A percentile compares a stretch with the other conserved stretches of the same genome.
phyloP scores from a whole-genome alignment of 2,797 vertebrate genomes.

The Siniperca undulata region DNA sequence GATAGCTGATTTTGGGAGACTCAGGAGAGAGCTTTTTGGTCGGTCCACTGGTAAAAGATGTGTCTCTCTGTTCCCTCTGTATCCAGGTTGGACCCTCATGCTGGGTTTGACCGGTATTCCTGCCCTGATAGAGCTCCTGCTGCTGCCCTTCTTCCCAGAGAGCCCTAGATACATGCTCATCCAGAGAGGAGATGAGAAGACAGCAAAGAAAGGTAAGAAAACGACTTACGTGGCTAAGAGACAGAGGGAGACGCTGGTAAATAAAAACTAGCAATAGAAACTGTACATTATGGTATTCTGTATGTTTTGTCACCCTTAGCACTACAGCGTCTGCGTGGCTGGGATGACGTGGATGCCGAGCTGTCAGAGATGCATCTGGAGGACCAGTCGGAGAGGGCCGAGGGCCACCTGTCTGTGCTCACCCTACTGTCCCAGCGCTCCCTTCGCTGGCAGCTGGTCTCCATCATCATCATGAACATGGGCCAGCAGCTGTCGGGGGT shows the following conservation, averaged over 20 bases:
- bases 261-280: neutral
- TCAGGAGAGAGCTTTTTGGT: neutral
- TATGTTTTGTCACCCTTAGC: slow-evolving; percentile 71
- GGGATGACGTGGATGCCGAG: slow-evolving; percentile 86
- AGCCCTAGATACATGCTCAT: slow-evolving; percentile 95
- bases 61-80: slow-evolving; percentile 5
- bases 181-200: slow-evolving; percentile 85
- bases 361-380: slow-evolving; percentile 90
- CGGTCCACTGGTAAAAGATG: rapidly evolving
- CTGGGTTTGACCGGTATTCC: slow-evolving; percentile 92
- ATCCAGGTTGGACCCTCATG: slow-evolving; percentile 89
- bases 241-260: no score
- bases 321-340: slow-evolving; percentile 87
- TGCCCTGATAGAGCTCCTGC: slow-evolving; percentile 87
- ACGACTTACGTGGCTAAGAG: rapidly evolving
- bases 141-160: slow-evolving; percentile 93
- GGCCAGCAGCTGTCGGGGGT: slow-evolving; percentile 97
- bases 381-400: slow-evolving; percentile 86
- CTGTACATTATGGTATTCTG: rapidly evolving
- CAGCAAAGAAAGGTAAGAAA: slow-evolving; percentile 85
- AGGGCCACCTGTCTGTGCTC: slow-evolving; percentile 84
- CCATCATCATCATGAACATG: slow-evolving; percentile 89
- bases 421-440: slow-evolving; percentile 86
- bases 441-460: slow-evolving; percentile 93
- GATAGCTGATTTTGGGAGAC: neutral